Base-by-base conservation (phyloP, 1,140 invertebrate genomes). In the Metaphire vulgaris region DNA sequence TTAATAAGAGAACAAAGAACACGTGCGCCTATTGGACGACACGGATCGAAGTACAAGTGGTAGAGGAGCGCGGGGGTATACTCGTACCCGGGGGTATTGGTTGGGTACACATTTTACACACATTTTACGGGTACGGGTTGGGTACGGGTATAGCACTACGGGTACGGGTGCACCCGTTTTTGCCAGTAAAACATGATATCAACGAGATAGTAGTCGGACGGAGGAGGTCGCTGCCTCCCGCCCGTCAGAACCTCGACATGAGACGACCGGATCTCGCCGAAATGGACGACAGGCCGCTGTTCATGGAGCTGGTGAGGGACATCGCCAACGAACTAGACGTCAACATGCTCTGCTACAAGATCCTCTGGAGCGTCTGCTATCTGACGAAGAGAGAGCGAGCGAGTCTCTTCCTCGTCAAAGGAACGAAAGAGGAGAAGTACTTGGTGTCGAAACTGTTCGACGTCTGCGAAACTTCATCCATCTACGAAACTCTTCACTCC, bases 321-420 rank as follows among this genome's bases (percentile, higher is more conserved):
- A 93, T 97, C 70, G 92, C 93, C 77, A 96, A 95, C 84, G 94
- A 96, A 85, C 84, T 96, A 82, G 93, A 97, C 83, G 94, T 97
- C 82, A 92, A 96, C 85, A 91, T 93, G 14, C 89, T 97, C 2
- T 97, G 94, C 83, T 93, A 96, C 87, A 97, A 97, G 88, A 96
- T 96, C 80, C 88, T 96, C 31, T 92, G 93, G 26, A 97, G 96
- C 86, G 93, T 96, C 1, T 91, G 92, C 67, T 87, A 94, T 73
- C 88, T 97, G 67, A 95, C 71, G 31, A 64, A 66, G 30, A n/a
- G 64, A 6, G 72, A 76, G n/a, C 29, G 34, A 12, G 30, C 30
- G 21, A 32, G 29, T 56, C 69, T 73, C 33, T 76, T 74, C 33
- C 28, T 72, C 21, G 30, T 29, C 1, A 16, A 56, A 1, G 32